Evolutionary conservation across 2,888 invertebrate species (phyloP).

Genomic region (Apamea epomidion): DNA sequence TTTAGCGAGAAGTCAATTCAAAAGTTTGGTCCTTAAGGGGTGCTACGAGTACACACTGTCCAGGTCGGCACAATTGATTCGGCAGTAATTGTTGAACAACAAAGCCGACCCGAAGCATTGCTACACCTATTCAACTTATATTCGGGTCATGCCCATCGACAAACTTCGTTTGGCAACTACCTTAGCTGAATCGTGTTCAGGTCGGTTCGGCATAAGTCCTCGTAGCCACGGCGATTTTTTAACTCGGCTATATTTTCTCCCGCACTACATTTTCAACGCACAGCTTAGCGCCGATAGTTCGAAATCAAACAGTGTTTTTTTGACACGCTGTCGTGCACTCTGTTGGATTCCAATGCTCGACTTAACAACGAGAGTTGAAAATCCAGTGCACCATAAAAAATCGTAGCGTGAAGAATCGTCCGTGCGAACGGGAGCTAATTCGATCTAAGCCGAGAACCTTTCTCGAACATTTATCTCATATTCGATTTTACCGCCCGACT

Average conservation of each 20-base stretch:
- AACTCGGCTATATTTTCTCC: neutral
- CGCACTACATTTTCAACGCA: neutral
- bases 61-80: neutral
- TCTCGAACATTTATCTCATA: neutral
- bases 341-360: neutral
- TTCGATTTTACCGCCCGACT: neutral
- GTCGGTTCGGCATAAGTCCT: neutral
- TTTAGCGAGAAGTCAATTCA: constrained; percentile 45
- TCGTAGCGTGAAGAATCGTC: neutral
- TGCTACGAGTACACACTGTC: neutral
- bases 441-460: neutral
- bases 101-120: neutral
- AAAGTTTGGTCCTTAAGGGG: constrained; percentile 34
- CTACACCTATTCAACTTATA: too few relatives aligned
- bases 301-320: neutral
- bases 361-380: neutral
- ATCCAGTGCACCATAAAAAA: neutral
- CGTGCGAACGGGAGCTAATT: neutral
- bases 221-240: neutral
- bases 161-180: too few relatives aligned
- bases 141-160: too few relatives aligned
- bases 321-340: neutral
- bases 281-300: too few relatives aligned
- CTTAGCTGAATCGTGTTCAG: neutral
- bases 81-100: neutral